Conservation (phyloP, 1,140 invertebrate genomes). For the Condylostylus longicornis region DNA sequence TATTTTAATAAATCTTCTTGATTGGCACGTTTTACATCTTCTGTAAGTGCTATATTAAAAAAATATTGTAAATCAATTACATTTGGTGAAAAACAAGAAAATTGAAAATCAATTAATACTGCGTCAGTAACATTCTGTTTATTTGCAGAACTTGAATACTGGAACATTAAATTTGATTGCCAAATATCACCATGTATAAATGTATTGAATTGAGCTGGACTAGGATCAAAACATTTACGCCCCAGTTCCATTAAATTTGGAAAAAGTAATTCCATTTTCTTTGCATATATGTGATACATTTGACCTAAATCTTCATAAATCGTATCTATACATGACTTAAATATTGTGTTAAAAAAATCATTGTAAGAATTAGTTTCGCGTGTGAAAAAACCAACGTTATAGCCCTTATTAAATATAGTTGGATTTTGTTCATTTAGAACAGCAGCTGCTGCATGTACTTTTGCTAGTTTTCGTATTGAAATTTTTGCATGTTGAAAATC, state of each 20-base stretch:
- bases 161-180: constrained; percentile 51
- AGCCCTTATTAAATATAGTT: constrained; percentile 15
- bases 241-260: constrained; percentile 25
- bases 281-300: constrained; percentile 15
- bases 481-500: constrained; percentile 35
- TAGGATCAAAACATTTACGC: constrained; percentile 19
- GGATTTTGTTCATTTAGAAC: constrained; percentile 23
- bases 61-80: constrained; percentile 28
- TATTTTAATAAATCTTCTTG: constrained; percentile 22
- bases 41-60: constrained; percentile 21
- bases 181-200: constrained; percentile 50
- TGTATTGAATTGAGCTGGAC: constrained; percentile 38
- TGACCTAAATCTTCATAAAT: constrained; percentile 16
- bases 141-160: constrained; percentile 33
- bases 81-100: constrained; percentile 23
- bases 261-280: constrained; percentile 17
- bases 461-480: constrained; percentile 38
- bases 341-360: constrained; percentile 15
- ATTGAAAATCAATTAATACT: constrained; percentile 32
- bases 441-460: constrained; percentile 40
- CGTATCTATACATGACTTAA: constrained; percentile 15
- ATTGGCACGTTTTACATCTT: constrained; percentile 16
- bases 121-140: constrained; percentile 35
- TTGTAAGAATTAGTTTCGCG: constrained; percentile 22
- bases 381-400: constrained; percentile 27